phyloP scores from a whole-genome alignment of 2,113 vertebrate species.

The Todiramphus chloris region DNA sequence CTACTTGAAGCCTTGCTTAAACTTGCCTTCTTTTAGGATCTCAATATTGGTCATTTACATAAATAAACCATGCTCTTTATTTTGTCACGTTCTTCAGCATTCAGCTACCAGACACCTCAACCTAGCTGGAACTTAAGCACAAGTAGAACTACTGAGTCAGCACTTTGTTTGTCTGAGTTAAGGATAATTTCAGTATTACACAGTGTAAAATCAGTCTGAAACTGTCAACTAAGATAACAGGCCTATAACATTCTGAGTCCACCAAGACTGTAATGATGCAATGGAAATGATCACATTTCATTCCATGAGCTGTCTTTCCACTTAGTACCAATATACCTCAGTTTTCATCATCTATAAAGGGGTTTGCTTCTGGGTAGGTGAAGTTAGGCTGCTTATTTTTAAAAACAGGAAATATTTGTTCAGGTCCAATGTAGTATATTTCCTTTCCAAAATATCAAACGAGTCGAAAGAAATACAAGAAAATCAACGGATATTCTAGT shows the following conservation, averaged over 20 bases:
- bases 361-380: not conserved
- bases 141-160: not conserved
- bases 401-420: not conserved
- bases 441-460: constrained; percentile 13
- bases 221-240: not conserved
- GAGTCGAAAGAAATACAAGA: constrained; percentile 31
- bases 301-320: not conserved
- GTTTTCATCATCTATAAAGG: not conserved
- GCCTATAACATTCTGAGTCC: not conserved
- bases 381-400: not conserved
- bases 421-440: not conserved
- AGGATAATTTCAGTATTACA: not conserved
- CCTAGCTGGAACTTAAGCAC: not conserved
- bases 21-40: not conserved
- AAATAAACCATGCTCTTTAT: not conserved
- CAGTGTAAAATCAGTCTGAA: not conserved
- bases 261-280: not conserved
- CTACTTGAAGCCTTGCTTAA: not conserved
- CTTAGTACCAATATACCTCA: not conserved
- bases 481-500: constrained; percentile 1
- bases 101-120: not conserved
- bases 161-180: not conserved
- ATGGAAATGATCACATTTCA: not conserved
- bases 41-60: not conserved
- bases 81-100: not conserved